A percentile compares a stretch with the other conserved stretches of the same genome.
phyloP scores from a whole-genome alignment of 2,888 invertebrate species.

The Chromoteleia sp. region DNA sequence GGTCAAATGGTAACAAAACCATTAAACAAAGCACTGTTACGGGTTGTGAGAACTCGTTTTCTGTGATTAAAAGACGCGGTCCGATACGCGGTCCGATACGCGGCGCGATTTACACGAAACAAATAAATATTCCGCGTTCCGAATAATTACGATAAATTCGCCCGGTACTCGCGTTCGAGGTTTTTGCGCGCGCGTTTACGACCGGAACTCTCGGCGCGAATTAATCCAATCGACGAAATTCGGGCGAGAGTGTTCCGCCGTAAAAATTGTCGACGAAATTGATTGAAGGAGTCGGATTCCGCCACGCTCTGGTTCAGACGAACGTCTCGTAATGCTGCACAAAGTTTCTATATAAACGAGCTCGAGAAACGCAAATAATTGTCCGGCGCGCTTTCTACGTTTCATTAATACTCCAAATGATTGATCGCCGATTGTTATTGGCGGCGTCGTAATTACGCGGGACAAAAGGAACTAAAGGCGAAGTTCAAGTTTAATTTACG shows the following conservation, averaged over 20 bases:
- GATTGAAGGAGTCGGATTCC: conserved; percentile 14
- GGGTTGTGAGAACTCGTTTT: conserved; percentile 42
- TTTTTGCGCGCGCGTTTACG: conserved; percentile 11
- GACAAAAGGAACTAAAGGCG: conserved; percentile 18
- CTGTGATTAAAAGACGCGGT: conserved; percentile 38
- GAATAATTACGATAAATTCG: conserved; percentile 5
- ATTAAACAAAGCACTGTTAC: conserved; percentile 27
- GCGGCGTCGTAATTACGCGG: conserved; percentile 6
- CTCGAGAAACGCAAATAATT: conserved; percentile 9
- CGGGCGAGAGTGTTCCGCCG: conserved; percentile 6
- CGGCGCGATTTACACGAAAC: conserved; percentile 4
- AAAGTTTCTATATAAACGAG: conserved; percentile 21
- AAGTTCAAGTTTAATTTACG: conserved; percentile 50
- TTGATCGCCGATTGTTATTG: conserved; percentile 27
- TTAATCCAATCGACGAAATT: conserved; percentile 16
- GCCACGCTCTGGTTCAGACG: conserved; percentile 37
- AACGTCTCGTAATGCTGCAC: conserved; percentile 31
- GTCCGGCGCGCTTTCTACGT: conserved; percentile 8
- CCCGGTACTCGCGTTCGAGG: background rate
- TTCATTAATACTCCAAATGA: conserved; percentile 26
- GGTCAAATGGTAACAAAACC: conserved; percentile 35
- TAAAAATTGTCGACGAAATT: conserved; percentile 16
- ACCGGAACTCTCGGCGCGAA: conserved; percentile 11
- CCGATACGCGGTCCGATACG: background rate
- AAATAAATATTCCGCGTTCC: background rate